These are phyloP conservation scores for Callospermophilus lateralis DNA, from an alignment of 2,113 vertebrate species.

Conservation along the genomic window DNA sequence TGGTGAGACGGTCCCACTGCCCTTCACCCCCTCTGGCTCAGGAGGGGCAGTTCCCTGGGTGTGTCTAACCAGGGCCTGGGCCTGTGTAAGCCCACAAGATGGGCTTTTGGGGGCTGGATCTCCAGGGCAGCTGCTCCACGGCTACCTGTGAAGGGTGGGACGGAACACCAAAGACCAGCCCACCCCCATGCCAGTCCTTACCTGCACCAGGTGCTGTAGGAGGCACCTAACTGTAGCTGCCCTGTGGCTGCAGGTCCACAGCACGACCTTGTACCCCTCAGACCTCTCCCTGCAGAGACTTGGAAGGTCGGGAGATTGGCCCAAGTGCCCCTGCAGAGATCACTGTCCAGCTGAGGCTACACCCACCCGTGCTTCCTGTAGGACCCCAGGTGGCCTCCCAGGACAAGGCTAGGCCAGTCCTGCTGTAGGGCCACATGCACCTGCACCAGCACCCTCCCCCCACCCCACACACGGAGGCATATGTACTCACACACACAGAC, in stretches of 20 bases:
- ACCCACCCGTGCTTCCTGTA: fast-evolving
- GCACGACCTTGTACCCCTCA: not conserved
- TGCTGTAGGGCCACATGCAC: too few species aligned
- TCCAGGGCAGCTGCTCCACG: not conserved
- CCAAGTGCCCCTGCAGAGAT: not conserved
- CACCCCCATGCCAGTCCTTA: too few species aligned
- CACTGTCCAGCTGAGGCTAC: not conserved
- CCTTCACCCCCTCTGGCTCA: too few species aligned
- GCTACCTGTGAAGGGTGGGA: not conserved
- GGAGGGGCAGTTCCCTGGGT: fast-evolving
- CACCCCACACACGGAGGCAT: fast-evolving
- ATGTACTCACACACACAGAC: too few species aligned
- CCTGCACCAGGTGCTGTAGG: not conserved
- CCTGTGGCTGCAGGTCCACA: too few species aligned
- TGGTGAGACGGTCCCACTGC: too few species aligned
- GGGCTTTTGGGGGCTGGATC: too few species aligned
- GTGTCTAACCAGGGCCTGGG: not conserved
- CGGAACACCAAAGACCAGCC: not conserved
- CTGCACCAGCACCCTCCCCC: too few species aligned
- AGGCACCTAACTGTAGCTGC: not conserved
- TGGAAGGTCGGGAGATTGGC: not conserved
- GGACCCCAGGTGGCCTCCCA: not conserved
- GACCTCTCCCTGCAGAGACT: not conserved
- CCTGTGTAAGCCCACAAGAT: fast-evolving
- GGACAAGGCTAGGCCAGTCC: too few species aligned